Evolutionary conservation across 2,888 invertebrate genomes (phyloP), one percentile per base, ranked within the genome.

Genomic region (Dryococelus australis): DNA sequence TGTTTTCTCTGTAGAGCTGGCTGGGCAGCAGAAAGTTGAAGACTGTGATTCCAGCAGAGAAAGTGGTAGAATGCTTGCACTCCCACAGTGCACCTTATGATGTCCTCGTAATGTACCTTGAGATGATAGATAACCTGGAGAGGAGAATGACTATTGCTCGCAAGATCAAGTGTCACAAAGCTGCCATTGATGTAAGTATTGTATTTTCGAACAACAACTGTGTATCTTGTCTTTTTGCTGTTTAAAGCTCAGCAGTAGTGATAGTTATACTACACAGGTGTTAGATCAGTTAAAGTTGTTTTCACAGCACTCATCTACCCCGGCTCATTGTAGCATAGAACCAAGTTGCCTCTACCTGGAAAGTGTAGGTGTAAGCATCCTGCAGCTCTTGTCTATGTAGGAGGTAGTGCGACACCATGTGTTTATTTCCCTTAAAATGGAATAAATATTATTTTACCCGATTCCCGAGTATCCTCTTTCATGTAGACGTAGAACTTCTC

Each of bases 161-260:
- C 88, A 94, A 94, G 89, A 94, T 95, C 88, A 94, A 95, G 92
- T 95, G 96, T 90, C 95, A 96, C 90, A 93, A 94, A 86, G 94
- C 94, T 88, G 95, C 95, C 0, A 95, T 96, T 90, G 95, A 96
- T 90, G 93, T 93, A 90, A 90, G 92, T 89, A 79, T 51, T 20
- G 35, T n/a, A 35, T 35, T 3, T 35, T 35, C 20, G 27, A 13
- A 43, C 16, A 13, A 43, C 16, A 27, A 26, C 86, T 65, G 28
- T 35, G 35, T 4, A 35, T 43, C 43, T 35, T 35, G 4, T 43
- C 43, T 35, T 10, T 20, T 85, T 85, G 10, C 35, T 35, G 35
- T 35, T 35, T 35, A 35, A 35, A 35, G 35, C 35, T 24, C 3
- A 35, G 35, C 35, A 24, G 28, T 88, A 86, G 28, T 85, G 24